Base-by-base conservation (phyloP, 64 coral and sea anemone species). In the Orbicella faveolata region DNA sequence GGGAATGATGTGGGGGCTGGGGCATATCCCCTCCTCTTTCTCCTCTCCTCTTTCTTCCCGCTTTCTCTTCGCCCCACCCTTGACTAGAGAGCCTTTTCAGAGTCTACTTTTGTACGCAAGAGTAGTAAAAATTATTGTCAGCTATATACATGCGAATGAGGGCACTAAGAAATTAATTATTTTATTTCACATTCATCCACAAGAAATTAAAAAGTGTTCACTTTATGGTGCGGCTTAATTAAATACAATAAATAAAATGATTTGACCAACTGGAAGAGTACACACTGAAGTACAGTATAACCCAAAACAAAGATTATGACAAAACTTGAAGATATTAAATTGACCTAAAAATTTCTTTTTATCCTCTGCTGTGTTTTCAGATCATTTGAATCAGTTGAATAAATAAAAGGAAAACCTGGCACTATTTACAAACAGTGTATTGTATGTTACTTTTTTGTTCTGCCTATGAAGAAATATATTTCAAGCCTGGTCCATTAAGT, bases 401-500 rank as follows among this genome's bases (percentile, higher is more conserved):
- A 53, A 85, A 48, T 48, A 0, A 72, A 37, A 72, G 3, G 7
- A 83, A 48, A 23, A 61, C 7, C 57, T 33, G 36, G 52, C 14
- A 26, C 63, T 85, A 85, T 85, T 85, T 85, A 85, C 82, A 53
- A 72, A 70, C 37, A 52, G 11, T 30, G 35, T 66, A 11, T 54
- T 85, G 20, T 39, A 72, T 21, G 20, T 26, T 68, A 72, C 25
- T 85, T 44, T 23, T 6, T 39, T 6, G 30, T 23, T 85, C 55
- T 72, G 12, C 9, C 64, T 52, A 34, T 9, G 52, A 66, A n/a
- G 21, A 17, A 85, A 4, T 14, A 7, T 0, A 44, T 36, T 39
- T 80, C 57, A 89, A 25, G 88, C 88, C 48, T 89, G 88, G 61
- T 89, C 88, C 88, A 89, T 89, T 36, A 89, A 89, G 37, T 89